A percentile compares a stretch with the other conserved stretches of the same genome.
These are phyloP conservation scores for Oreochromis tanganicae DNA, from an alignment of 2,113 vertebrate species.

Conservation along the genomic window DNA sequence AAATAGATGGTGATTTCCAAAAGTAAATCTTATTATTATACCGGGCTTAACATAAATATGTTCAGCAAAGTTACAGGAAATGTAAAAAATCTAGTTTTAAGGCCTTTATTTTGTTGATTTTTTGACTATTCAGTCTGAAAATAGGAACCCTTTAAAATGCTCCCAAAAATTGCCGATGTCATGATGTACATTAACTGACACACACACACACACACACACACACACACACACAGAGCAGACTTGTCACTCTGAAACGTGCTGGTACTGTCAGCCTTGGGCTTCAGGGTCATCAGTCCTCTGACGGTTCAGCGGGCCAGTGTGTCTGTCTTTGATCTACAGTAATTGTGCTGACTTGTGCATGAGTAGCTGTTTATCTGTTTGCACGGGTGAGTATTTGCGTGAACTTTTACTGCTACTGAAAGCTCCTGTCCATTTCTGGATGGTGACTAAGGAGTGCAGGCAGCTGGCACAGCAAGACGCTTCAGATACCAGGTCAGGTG, in stretches of 20 bases:
- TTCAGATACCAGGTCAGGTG: background rate
- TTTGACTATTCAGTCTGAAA: background rate
- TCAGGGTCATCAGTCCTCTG: background rate
- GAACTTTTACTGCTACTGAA: background rate
- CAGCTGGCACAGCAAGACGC: slow-evolving; percentile 7
- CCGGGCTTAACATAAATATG: rapidly evolving
- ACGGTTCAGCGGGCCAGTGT: background rate
- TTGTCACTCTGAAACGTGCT: background rate
- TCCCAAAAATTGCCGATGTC: background rate
- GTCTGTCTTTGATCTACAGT: background rate
- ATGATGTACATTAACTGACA: background rate
- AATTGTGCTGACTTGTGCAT: background rate
- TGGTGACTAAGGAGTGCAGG: background rate
- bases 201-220: background rate
- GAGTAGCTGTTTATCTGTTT: background rate
- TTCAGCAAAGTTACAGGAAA: background rate
- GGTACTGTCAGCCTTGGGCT: background rate
- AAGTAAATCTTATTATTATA: background rate
- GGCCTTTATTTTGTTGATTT: background rate
- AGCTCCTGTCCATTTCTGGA: background rate
- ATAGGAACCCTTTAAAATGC: rapidly evolving
- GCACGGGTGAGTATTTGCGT: background rate
- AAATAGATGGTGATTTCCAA: background rate
- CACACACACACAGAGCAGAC: background rate
- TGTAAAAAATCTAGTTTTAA: background rate